Base-by-base conservation (phyloP, 2,797 vertebrate species). In the Acanthornis magna region DNA sequence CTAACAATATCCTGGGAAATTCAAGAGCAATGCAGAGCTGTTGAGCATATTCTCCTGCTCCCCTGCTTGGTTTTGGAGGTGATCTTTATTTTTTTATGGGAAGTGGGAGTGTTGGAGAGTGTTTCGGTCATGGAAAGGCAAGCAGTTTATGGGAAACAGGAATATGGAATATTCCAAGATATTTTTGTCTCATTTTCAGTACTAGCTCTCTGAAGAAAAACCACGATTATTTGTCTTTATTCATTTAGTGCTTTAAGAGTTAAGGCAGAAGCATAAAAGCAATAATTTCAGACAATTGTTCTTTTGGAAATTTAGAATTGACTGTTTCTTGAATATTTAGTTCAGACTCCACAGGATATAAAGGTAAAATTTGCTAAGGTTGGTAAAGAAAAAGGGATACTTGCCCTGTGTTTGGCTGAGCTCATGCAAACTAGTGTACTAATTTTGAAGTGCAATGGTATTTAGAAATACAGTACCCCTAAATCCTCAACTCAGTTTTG, bases 361-460 rank as follows among this genome's bases (percentile, higher is more conserved):
- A 84, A 76, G 34, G 11, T 72, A 27, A 82, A 29, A 30, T 73
- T 76, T 38, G 27, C 20, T n/a, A 47, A 67, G 15, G 22, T 10
- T 68, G 22, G 3, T 60, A 13, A 86, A 58, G 54, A 68, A 47
- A 67, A 86, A 36, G 29, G 30, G 30, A 32, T 21, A 3, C 15
- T 58, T 82, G 13, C 8, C 16, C 47, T 55, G 7, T 32, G 4
- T 61, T 3, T 2, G 2, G 12, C 61, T 77, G 54, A 80, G 54
- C 13, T 36, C 0, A 0, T 67, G 23, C 25, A 62, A 85, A 47
- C 23, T 38, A 17, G 5, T 13, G 16, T 21, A 16, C 9, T 91
- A 32, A 13, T 53, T 89, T 48, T 72, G 19, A 74, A 83, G 17
- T 73, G n/a, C 23, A 38, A 0, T 12, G 5, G 21, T 79, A 32